These are phyloP conservation scores for Atlantisia rogersi DNA, from an alignment of 2,113 vertebrate species.

Conservation along the genomic window DNA sequence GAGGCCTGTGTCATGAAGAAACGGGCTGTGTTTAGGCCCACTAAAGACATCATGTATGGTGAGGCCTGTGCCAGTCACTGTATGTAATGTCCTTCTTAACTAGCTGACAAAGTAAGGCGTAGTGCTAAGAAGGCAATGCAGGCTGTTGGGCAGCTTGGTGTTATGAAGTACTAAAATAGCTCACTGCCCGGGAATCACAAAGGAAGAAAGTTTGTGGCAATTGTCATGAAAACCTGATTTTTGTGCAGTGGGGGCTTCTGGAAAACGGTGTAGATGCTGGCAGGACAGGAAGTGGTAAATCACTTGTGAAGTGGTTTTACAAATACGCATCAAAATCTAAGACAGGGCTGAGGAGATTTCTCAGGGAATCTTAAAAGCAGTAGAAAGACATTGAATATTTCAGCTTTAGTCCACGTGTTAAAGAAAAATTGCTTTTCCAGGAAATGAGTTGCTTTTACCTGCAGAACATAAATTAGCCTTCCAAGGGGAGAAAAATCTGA, in stretches of 20 bases:
- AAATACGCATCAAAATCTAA: background rate
- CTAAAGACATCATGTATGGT: background rate
- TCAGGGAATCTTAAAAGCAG: background rate
- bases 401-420: background rate
- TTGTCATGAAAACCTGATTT: background rate
- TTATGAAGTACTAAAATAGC: background rate
- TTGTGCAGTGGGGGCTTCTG: background rate
- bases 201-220: background rate
- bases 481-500: background rate
- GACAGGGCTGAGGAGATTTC: background rate
- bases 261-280: background rate
- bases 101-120: background rate
- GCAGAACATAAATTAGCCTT: background rate
- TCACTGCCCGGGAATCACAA: background rate
- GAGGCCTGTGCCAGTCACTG: background rate
- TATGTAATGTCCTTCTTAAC: background rate
- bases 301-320: background rate
- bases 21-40: fast-evolving
- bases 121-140: background rate
- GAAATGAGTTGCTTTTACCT: background rate
- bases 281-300: background rate
- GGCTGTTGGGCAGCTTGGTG: background rate
- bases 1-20: background rate
- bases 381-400: background rate
- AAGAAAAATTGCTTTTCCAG: background rate